These are phyloP conservation scores for Diadophis punctatus DNA, from an alignment of 2,113 vertebrate species.

Conservation along the genomic window DNA sequence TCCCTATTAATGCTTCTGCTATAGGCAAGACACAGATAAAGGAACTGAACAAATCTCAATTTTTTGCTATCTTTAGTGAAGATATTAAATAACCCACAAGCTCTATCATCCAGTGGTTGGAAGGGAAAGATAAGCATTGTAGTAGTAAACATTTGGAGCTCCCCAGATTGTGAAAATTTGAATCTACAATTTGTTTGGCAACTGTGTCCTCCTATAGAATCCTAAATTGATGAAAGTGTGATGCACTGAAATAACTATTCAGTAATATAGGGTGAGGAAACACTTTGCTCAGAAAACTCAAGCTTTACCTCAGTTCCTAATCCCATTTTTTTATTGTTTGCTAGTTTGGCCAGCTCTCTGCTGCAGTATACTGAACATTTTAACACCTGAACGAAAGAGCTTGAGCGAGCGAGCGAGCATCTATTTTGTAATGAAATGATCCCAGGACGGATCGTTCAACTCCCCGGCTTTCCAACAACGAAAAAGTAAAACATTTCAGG, in stretches of 20 bases:
- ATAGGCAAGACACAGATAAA: not conserved
- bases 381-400: not conserved
- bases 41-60: not conserved
- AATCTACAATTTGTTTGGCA: not conserved
- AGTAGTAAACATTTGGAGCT: not conserved
- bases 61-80: not conserved
- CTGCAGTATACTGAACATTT: not conserved
- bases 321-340: not conserved
- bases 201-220: not conserved
- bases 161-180: not conserved
- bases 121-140: not conserved
- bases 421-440: not conserved
- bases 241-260: not conserved
- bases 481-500: no score
- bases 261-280: not conserved
- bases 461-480: not conserved
- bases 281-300: not conserved
- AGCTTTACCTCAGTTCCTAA: not conserved
- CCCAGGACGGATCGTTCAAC: not conserved
- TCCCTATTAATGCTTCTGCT: not conserved
- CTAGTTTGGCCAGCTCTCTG: not conserved
- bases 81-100: not conserved
- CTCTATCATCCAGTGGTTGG: not conserved
- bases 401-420: not conserved
- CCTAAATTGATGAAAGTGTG: not conserved